These are phyloP conservation scores for Zootermopsis nevadensis DNA, from an alignment of 2,888 invertebrate genomes.

Conservation along the genomic window DNA sequence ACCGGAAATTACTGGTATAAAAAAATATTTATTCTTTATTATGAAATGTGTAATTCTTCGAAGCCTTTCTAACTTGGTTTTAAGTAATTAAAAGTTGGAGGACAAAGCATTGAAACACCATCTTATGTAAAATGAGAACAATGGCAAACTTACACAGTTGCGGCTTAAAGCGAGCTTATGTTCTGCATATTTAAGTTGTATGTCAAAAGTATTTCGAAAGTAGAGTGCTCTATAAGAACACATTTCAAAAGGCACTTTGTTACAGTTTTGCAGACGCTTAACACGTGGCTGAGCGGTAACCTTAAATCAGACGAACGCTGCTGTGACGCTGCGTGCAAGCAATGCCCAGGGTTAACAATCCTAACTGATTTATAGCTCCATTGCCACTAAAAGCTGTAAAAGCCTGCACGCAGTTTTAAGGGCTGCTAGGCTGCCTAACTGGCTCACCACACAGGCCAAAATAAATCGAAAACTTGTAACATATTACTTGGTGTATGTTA, in stretches of 20 bases:
- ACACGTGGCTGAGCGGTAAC: no score
- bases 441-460: not conserved
- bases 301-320: not conserved
- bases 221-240: no score
- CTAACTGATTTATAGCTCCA: constrained; percentile 60
- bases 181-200: not conserved
- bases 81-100: constrained; percentile 19
- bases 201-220: not conserved
- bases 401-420: constrained; percentile 9
- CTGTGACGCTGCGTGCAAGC: constrained; percentile 58
- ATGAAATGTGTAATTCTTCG: not conserved
- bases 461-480: no score
- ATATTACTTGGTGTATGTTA: not conserved
- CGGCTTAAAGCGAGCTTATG: constrained; percentile 1
- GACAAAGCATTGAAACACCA: not conserved
- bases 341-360: constrained; percentile 62
- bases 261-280: no score
- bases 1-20: constrained; percentile 20
- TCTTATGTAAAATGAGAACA: not conserved
- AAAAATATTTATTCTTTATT: not conserved
- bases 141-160: not conserved
- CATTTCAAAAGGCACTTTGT: no score
- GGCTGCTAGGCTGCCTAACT: not conserved
- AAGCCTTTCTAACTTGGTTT: constrained; percentile 16
- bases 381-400: constrained; percentile 43